Evolutionary conservation across 2,113 vertebrate genomes (phyloP).

Genomic region (Pogonocichla stellata): DNA sequence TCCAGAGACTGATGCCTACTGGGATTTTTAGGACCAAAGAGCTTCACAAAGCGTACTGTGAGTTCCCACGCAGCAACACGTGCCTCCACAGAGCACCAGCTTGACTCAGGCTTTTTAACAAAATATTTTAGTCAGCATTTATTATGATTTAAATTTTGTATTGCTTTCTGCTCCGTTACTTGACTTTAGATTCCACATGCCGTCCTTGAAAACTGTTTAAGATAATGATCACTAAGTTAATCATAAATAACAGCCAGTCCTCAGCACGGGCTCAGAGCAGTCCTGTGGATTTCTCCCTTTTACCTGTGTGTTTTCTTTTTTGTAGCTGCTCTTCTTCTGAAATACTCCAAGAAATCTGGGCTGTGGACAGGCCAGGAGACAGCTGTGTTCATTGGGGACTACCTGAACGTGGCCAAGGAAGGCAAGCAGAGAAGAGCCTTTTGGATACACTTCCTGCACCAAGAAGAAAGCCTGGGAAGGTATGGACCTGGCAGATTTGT

Average conservation of each 20-base stretch:
- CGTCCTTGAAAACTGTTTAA: not conserved
- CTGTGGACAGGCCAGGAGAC: conserved; percentile 90
- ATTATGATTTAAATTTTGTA: not conserved
- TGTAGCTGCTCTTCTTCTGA: conserved; percentile 86
- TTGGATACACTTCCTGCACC: conserved; percentile 90
- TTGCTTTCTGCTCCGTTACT: not conserved
- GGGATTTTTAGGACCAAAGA: conserved; percentile 75
- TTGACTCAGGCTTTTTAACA: not conserved
- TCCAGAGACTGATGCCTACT: conserved; percentile 75
- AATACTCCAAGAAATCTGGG: conserved; percentile 88
- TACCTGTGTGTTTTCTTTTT: not conserved
- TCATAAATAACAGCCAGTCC: not conserved
- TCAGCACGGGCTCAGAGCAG: not conserved
- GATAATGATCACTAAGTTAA: not conserved
- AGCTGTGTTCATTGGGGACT: conserved; percentile 80
- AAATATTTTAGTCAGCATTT: not conserved
- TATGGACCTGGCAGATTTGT: not conserved
- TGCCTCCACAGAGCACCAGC: not conserved
- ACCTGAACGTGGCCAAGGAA: conserved; percentile 74
- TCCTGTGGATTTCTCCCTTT: not conserved
- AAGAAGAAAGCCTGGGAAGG: conserved; percentile 90
- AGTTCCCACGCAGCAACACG: conserved; percentile 42
- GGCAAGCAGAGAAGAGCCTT: conserved; percentile 87
- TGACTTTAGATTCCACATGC: not conserved
- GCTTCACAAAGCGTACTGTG: conserved; percentile 76